phyloP scores from a whole-genome alignment of 2,797 vertebrate species.

The Urosaurus nigricauda region DNA sequence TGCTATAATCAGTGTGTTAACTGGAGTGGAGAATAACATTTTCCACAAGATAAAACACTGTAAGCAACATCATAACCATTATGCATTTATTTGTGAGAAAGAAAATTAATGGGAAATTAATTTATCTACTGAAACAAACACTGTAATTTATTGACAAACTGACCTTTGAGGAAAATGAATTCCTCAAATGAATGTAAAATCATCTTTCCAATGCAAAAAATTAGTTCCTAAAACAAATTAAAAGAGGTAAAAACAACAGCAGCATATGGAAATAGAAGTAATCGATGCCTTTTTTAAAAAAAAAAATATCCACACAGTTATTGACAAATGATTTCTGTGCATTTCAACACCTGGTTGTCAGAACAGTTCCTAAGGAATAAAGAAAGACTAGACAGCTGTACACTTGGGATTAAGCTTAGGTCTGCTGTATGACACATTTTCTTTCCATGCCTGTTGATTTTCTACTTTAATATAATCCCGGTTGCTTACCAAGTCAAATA shows the following conservation, averaged over 20 bases:
- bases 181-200: conserved; percentile 41
- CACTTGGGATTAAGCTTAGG: conserved; percentile 54
- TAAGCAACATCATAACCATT: neutral
- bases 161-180: conserved; percentile 20
- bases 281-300: neutral
- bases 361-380: neutral
- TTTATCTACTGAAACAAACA: conserved; percentile 17
- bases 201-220: conserved; percentile 22
- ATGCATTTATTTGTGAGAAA: neutral
- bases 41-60: neutral
- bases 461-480: conserved; percentile 60
- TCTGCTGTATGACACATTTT: conserved; percentile 14
- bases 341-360: conserved; percentile 37
- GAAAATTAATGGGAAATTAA: neutral
- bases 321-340: conserved; percentile 51
- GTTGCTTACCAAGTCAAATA: conserved; percentile 74
- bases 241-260: neutral
- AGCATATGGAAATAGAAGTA: neutral
- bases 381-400: conserved; percentile 28
- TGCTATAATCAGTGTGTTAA: conserved; percentile 6
- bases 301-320: neutral
- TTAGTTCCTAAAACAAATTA: conserved; percentile 1
- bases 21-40: neutral
- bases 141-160: neutral
- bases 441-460: conserved; percentile 53